phyloP scores from a whole-genome alignment of 2,113 vertebrate genomes.

The Channa maculata region DNA sequence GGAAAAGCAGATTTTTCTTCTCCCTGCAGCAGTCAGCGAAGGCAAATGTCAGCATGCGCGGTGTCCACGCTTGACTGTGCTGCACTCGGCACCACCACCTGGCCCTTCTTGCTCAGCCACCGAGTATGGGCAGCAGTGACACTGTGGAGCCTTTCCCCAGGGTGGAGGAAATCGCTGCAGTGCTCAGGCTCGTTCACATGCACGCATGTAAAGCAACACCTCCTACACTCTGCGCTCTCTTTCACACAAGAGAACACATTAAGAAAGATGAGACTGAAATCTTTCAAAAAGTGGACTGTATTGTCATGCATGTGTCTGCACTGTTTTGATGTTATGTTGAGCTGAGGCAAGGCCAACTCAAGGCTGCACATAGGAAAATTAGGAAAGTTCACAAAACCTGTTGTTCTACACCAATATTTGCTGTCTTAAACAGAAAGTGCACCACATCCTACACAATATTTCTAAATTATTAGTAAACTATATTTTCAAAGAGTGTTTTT shows the following conservation, averaged over 20 bases:
- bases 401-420: slow-evolving; percentile 12
- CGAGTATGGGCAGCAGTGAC: slow-evolving; percentile 93
- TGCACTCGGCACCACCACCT: slow-evolving; percentile 96
- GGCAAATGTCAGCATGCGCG: slow-evolving; percentile 93
- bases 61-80: slow-evolving; percentile 95
- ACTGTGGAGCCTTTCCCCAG: slow-evolving; percentile 90
- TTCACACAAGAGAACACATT: slow-evolving; percentile 73
- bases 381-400: slow-evolving; percentile 3
- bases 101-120: slow-evolving; percentile 97
- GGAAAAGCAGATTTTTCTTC: slow-evolving; percentile 99
- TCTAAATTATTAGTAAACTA: slow-evolving; percentile 1
- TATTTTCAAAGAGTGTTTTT: slow-evolving; percentile 6
- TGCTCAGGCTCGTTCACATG: slow-evolving; percentile 79
- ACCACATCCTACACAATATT: neutral
- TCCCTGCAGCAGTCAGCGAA: slow-evolving; percentile 93
- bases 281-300: neutral
- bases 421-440: neutral
- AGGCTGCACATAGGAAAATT: neutral
- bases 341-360: slow-evolving; percentile 8
- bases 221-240: slow-evolving; percentile 62
- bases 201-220: slow-evolving; percentile 73
- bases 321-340: slow-evolving; percentile 1
- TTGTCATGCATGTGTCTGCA: neutral
- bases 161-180: slow-evolving; percentile 86
- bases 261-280: slow-evolving; percentile 39